Base-by-base conservation (phyloP, 2,113 vertebrate genomes). In the Ranitomeya imitator region DNA sequence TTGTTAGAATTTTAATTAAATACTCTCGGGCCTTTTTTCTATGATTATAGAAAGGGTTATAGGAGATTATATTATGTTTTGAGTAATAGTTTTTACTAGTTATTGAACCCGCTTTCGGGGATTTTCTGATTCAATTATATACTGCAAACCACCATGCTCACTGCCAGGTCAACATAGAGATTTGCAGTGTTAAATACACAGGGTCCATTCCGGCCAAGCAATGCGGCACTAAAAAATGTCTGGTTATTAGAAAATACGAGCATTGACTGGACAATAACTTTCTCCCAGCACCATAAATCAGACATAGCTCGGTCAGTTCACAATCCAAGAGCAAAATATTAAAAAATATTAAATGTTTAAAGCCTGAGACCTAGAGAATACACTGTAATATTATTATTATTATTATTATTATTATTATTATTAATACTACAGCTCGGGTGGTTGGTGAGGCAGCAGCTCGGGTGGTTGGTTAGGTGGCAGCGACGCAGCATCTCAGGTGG, bases 131-230 rank as follows among this genome's bases (percentile, higher is more conserved):
- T n/a, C n/a, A n/a, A n/a, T n/a, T n/a, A 23, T 73, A 19, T 26
- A 59, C 11, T 59, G 67, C 21, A 73, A 23, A 71, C n/a, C n/a
- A 26, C 10, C 67, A 85, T 74, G 83, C 19, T 71, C 31, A 85
- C 16, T 85, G 67, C 14, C 83, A 85, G 37, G 83, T 74, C 21
- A 85, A 85, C 73, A 85, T 74, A 74, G 57, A 85, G 73, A 85
- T 85, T 85, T 85, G 54, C 23, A 73, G 55, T 73, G 65, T 71
- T 85, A 85, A 85, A 74, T 85, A 85, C 26, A 85, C 83, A 74
- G 23, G 65, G 83, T 85, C 65, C 61, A 84, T 54, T 51, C 82
- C 37, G 21, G 54, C 18, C 54, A 37, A 59, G 67, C 54, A 85
- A 85, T 85, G 54, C 60, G 51, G 73, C 65, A 73, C 54, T 19